Evolutionary conservation across 2,888 invertebrate genomes (phyloP).

Genomic region (Zaprionus bogoriensis): DNA sequence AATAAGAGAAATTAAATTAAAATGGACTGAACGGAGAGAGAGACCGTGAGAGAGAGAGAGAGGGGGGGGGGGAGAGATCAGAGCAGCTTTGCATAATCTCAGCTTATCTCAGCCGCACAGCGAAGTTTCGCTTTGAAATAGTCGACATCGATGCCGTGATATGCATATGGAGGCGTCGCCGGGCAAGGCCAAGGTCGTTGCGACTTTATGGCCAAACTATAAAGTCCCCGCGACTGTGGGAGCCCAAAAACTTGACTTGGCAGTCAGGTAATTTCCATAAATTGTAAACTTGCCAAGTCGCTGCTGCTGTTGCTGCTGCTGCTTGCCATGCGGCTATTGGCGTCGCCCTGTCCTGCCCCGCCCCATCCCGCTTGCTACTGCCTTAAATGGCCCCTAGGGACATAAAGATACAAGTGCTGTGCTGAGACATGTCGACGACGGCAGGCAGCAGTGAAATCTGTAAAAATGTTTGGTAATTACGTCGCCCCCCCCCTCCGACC

Average conservation of each 20-base stretch:
- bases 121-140: no score
- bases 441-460: conserved; percentile 9
- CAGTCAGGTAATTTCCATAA: conserved; percentile 56
- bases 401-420: conserved; percentile 11
- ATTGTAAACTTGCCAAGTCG: conserved; percentile 52
- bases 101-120: no score
- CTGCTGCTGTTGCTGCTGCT: neutral
- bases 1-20: neutral
- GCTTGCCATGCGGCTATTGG: conserved; percentile 5
- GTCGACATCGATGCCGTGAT: neutral
- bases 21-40: neutral
- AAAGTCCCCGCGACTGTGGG: conserved; percentile 13
- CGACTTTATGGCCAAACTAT: conserved; percentile 24
- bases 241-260: conserved; percentile 9
- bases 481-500: neutral
- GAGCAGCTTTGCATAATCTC: neutral
- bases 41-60: neutral
- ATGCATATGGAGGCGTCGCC: neutral
- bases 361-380: neutral
- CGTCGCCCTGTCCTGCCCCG: neutral
- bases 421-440: conserved; percentile 8
- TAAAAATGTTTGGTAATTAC: conserved; percentile 37
- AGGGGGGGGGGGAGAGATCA: neutral
- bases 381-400: neutral
- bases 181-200: conserved; percentile 21